A percentile compares a stretch with the other conserved stretches of the same genome.
Conservation (phyloP, 2,113 vertebrate species). For the Cettia cetti region DNA sequence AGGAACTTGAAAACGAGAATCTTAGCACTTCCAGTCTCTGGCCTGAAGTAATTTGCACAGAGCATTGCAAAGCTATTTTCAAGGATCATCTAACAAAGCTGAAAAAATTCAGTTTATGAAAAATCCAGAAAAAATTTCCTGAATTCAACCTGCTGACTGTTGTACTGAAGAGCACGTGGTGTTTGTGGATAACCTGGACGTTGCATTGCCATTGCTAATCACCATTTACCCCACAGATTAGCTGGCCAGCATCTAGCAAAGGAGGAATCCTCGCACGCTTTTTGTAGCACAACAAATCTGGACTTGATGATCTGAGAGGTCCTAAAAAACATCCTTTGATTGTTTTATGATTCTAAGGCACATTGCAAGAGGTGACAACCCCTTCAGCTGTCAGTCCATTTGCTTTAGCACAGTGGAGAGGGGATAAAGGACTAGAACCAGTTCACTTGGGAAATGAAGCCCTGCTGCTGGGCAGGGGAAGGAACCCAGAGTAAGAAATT, state of each 20-base stretch:
- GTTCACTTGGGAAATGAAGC: neutral
- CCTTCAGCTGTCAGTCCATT: neutral
- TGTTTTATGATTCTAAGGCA: neutral
- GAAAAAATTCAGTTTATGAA: neutral
- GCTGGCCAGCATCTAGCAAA: neutral
- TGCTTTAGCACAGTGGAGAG: neutral
- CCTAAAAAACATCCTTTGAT: neutral
- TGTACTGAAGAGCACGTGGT: neutral
- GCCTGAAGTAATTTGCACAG: neutral
- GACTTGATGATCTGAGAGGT: neutral
- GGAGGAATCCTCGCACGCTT: neutral
- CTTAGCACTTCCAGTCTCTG: neutral
- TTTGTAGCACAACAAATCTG: neutral
- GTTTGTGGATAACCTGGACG: neutral
- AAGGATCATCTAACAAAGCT: neutral
- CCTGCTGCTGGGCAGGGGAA: neutral
- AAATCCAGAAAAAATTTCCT: neutral
- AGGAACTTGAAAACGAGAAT: neutral
- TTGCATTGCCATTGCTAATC: neutral
- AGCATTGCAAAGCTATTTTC: neutral
- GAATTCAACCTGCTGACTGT: neutral
- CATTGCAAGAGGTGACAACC: neutral
- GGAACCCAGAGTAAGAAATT: neutral
- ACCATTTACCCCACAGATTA: neutral
- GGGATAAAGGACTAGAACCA: neutral